These are phyloP conservation scores for Chloroclystis v-ata DNA, from an alignment of 2,888 invertebrate species.

Conservation along the genomic window DNA sequence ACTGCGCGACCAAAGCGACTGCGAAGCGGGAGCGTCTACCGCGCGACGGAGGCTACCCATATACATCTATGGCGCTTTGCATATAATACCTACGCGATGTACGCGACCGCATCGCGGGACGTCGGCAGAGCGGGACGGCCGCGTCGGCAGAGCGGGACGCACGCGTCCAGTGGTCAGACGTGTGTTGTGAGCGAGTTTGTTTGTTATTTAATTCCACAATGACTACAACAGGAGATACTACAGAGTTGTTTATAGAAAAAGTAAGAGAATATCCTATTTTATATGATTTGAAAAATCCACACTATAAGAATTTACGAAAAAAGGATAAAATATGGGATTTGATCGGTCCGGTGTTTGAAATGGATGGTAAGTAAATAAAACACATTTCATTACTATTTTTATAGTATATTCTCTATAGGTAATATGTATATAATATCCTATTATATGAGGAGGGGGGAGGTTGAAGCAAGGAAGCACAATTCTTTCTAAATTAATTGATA, in stretches of 20 bases:
- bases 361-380: not conserved
- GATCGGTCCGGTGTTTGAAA: not conserved
- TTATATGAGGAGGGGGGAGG: not conserved
- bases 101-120: conserved; percentile 6
- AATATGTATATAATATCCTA: not conserved
- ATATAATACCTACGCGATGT: no score
- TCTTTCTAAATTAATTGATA: not conserved
- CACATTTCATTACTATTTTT: conserved; percentile 1
- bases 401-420: not conserved
- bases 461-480: not conserved
- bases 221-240: no score
- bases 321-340: not conserved
- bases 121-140: conserved; percentile 1
- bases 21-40: no score
- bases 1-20: not conserved
- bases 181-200: no score
- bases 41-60: conserved; percentile 2
- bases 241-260: no score
- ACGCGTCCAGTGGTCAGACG: no score
- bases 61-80: conserved; percentile 5
- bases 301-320: no score
- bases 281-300: no score
- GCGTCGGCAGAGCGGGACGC: no score
- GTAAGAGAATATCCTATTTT: no score
- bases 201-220: no score